Base-by-base conservation (phyloP, 2,888 invertebrate genomes). In the Eupeodes latifasciatus region DNA sequence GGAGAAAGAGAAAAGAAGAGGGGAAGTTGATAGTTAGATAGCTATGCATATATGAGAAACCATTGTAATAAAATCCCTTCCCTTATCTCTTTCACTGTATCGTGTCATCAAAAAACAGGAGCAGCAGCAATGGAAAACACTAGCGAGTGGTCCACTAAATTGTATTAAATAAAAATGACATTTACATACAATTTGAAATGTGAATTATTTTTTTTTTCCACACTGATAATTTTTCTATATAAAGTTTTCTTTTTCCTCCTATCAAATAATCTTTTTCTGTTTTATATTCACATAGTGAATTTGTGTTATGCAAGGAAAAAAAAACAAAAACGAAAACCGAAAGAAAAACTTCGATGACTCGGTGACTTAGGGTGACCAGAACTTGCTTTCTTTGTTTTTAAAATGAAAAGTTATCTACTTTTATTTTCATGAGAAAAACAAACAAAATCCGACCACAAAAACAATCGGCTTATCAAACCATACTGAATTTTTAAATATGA, bases 241-340 rank as follows among this genome's bases (percentile, higher is more conserved):
- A 64, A 36, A 55, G n/a, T 81, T 62, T 72, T 53, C 51, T 47
- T 27, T 57, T 61, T 69, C 44, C 40, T 78, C 19, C 51, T 55
- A 71, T 53, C 69, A 71, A 76, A 71, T 47, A 53, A 14, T 62
- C 62, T 4, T 44, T 62, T 71, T 80, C 74, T 85, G 40, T 78
- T 77, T 85, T 40, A 78, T 19, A 79, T 74, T 83, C 40, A 59
- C 47, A 71, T 36, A 74, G 76, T 57, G 78, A 81, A 53, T 49
- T 51, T 82, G 55, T 84, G 88, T 88, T 88, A 88, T 88, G 88
- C 88, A 88, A 88, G 88, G 84, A 71, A 57, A 75, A 83, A 53
- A 78, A 85, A 78, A 82, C 51, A 11, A 71, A n/a, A 82, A n/a
- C 67, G 47, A 19, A 66, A 75, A 82, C 34, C 27, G 7, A 27